phyloP scores from a whole-genome alignment of 2,888 invertebrate genomes.

The Andrena hattorfiana region DNA sequence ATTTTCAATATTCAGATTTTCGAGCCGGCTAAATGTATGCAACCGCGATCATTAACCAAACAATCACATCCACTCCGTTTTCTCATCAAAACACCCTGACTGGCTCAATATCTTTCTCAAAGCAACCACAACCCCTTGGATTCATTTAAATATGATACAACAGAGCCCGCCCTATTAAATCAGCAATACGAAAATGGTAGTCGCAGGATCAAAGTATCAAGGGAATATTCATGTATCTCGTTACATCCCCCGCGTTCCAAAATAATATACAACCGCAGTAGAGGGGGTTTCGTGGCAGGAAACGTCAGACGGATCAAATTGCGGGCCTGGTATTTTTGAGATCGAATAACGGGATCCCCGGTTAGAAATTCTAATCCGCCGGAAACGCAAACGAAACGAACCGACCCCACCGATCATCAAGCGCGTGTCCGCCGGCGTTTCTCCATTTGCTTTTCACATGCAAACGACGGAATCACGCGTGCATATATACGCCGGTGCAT shows the following conservation, averaged over 20 bases:
- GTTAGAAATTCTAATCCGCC: conserved; percentile 67
- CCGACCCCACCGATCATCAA: conserved; percentile 11
- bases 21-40: too few relatives aligned
- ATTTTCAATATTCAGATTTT: too few relatives aligned
- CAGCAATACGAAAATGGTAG: not conserved
- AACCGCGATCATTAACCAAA: too few relatives aligned
- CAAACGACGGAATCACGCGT: not conserved
- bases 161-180: not conserved
- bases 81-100: too few relatives aligned
- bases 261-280: conserved; percentile 26
- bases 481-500: too few relatives aligned
- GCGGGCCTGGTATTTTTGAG: conserved; percentile 55
- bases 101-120: too few relatives aligned
- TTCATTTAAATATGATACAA: too few relatives aligned
- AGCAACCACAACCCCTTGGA: too few relatives aligned
- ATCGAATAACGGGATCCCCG: conserved; percentile 55
- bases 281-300: conserved; percentile 12
- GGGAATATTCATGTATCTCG: conserved; percentile 25
- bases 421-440: not conserved
- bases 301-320: conserved; percentile 43
- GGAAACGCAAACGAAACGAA: conserved; percentile 57
- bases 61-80: too few relatives aligned
- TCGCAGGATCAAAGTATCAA: not conserved
- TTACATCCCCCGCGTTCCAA: conserved; percentile 22
- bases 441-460: conserved; percentile 19